Percentiles rank a stretch among this genome's conserved stretches.
Conservation (phyloP, 2,888 invertebrate species). For the Sarcophaga subvicina region DNA sequence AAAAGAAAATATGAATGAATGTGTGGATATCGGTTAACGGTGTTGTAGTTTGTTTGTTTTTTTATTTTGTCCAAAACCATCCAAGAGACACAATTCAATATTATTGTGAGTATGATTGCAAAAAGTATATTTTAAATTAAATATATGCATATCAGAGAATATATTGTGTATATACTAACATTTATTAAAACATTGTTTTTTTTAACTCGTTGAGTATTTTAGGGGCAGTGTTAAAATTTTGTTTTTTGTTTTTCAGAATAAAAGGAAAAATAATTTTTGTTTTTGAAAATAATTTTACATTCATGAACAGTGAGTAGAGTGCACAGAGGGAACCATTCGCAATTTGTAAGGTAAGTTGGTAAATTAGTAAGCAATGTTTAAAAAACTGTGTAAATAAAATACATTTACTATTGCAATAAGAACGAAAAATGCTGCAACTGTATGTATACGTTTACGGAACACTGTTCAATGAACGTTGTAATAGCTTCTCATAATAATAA, state of each 20-base stretch:
- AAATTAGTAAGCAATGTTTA: too few relatives aligned
- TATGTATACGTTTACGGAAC: neutral
- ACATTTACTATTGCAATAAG: constrained; percentile 43
- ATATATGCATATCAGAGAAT: neutral
- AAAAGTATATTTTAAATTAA: neutral
- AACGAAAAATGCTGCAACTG: constrained; percentile 36
- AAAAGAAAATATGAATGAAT: neutral
- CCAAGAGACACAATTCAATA: neutral
- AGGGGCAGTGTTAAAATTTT: neutral
- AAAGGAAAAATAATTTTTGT: too few relatives aligned
- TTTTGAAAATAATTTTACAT: too few relatives aligned
- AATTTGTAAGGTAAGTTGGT: too few relatives aligned
- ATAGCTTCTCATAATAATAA: neutral
- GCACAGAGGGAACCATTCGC: too few relatives aligned
- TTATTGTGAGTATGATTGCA: neutral
- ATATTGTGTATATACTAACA: neutral
- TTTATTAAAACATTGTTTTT: neutral
- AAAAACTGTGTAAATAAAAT: constrained; percentile 40
- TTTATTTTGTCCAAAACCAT: neutral
- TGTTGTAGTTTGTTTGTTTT: too few relatives aligned
- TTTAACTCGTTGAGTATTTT: neutral
- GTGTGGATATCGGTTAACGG: too few relatives aligned
- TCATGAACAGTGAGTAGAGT: too few relatives aligned
- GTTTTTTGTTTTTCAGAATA: too few relatives aligned
- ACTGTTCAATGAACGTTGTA: constrained; percentile 43